Evolutionary conservation across 2,113 vertebrate species (phyloP), one percentile per base, ranked within the genome.

Genomic region (Macrotis lagotis): DNA sequence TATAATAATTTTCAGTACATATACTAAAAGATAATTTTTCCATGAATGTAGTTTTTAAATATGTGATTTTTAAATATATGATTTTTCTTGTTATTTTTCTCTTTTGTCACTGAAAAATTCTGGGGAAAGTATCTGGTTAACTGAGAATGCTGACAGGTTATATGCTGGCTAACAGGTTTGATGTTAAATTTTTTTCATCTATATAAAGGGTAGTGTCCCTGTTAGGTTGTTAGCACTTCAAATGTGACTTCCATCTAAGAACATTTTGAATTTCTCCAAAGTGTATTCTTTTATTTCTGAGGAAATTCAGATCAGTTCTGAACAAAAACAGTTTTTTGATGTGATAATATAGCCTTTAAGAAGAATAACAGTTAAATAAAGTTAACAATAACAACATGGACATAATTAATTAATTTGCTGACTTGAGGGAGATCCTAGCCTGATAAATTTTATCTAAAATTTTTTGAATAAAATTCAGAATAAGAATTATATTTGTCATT

Each of bases 291-390:
- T 83, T 83, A 19, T 83, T 83, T 83, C n/a, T 83, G n/a, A 44
- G n/a, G 6, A n/a, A 83, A 22, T 83, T 44, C 37, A 83, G n/a
- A 83, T 83, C 44, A 44, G 66, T 83, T 83, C 10, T 44, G n/a
- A 44, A 83, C n/a, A 66, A n/a, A 74, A n/a, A 44, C 52, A 83
- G 37, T 44, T n/a, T 74, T 74, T n/a, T 74, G 31, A n/a, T n/a
- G 37, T 74, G 59, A n/a, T 83, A 52, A 74, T 31, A 90, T 31
- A 90, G 26, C 0, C 2, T 91, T 51, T 51, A 92, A 10, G 6
- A 92, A 91, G 59, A 95, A 94, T 93, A 95, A 89, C 92, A 96
- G 93, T 83, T 47, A 90, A n/a, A 94, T 47, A 88, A 59, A 88
- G n/a, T 88, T 16, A 92, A 28, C 8, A 83, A 55, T 12, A 74